Evolutionary conservation across 2,797 vertebrate species (phyloP), one percentile per base, ranked within the genome.

Genomic region (Hippocampus kuda): DNA sequence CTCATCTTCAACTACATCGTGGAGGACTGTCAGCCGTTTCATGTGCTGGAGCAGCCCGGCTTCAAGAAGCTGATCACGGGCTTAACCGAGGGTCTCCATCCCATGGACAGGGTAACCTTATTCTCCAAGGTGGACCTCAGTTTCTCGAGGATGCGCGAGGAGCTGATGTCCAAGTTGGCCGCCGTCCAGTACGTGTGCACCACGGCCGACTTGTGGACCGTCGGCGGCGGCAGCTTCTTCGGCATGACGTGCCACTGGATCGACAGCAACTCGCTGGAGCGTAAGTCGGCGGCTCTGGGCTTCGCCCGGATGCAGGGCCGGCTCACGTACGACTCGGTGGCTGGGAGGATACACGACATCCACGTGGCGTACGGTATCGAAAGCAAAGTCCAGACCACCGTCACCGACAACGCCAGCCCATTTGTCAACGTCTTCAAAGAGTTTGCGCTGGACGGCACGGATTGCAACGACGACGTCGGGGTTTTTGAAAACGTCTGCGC

Each of bases 211-310:
- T 69, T 90, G 72, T 91, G 91, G 90, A 88, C 87, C 0, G 86
- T 84, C 66, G 79, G 86, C 81, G 81, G 66, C 81, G 79, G 86
- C 5, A 89, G 89, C 79, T 91, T 86, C 80, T 88, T 91, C 0
- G 88, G 87, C 62, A 89, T 91, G 86, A 92, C 90, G 4, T 91
- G 90, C n/a, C 89, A 91, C 83, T 92, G 91, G 90, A 91, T 90
- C 5, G 87, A 92, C 6, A 1, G 65, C 0, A 54, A 71, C 1
- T 82, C 87, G 2, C n/a, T 91, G 72, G 89, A 91, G 81, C 84
- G 90, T 72, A 91, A 88, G 18, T 92, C 91, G 0, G 89, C 87
- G 0, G 89, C 89, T 0, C 75, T 91, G 75, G 88, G 82, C 6
- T 92, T 90, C 8, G 75, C 84, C 0, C 81, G 85, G 62, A 81